Base-by-base conservation (phyloP, 37 sponge, comb jelly and placozoan genomes). In the Axinella damicornis region DNA sequence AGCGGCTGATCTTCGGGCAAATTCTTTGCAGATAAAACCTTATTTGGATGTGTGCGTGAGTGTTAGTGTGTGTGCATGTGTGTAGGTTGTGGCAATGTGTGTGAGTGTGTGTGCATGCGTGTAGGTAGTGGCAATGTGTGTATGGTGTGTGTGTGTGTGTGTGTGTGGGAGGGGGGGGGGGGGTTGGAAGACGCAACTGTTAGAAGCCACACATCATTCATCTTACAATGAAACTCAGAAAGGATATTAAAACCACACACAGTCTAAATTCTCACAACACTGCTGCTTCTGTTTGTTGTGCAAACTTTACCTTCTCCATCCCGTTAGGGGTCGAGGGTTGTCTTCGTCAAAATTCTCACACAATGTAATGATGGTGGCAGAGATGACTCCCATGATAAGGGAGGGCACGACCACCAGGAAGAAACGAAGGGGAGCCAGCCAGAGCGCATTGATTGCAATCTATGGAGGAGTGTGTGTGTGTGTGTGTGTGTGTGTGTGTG, bases 341-440 rank as follows among this genome's bases (percentile, higher is more conserved):
- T 79, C 60, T 28, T 65, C 67, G 31, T 86, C 65, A 28, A 52
- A 79, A 15, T 41, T 30, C 15, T 79, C 80, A 53, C 87, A 41
- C 13, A 78, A 5, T 24, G 27, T 46, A n/a, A 61, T 27, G 11
- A 79, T 57, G 19, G 61, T 19, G 27, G 31, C 25, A 20, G 74
- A 19, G 16, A 36, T 21, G 22, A 18, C 34, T 5, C 88, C 88
- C 54, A 73, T 9, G 20, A 71, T 17, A 18, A 73, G 40, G 1
- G 88, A 52, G 0, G 82, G 82, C 17, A 81, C 1, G 41, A 81
- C 75, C 20, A 87, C 5, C 13, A 87, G 59, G 27, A 87, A 22
- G 61, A 85, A 39, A 22, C 88, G 55, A 57, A 87, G 57, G 17
- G 88, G 82, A 2, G 74, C 41, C 76, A 87, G 61, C 88, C 88